Evolutionary conservation across 2,888 invertebrate species (phyloP), one percentile per base, ranked within the genome.

Genomic region (Margaritifera margaritifera): DNA sequence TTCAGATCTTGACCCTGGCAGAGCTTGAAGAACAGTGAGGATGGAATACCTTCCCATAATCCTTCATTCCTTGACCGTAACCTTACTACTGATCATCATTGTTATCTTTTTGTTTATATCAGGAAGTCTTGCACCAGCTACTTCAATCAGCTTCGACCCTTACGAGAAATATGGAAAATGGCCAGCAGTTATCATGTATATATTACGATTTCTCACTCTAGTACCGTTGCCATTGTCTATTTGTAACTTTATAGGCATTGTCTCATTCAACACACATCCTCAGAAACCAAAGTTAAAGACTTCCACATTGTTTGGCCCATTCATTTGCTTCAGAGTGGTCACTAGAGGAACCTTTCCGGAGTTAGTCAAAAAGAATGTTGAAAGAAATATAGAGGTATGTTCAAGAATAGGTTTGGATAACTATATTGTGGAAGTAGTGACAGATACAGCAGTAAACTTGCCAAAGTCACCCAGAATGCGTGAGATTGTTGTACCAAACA

Each of bases 221-320:
- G 57, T 80, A 22, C 79, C 83, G 11, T 62, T 85, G 24, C 83
- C 83, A 15, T 76, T 85, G 52, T 77, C 83, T 8, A 68, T 84
- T 50, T 79, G 78, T 55, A 86, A 86, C 69, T 83, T 83, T 57
- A 67, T 84, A 15, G 86, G 86, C 25, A 71, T 85, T 8, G 71
- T 84, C 18, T 75, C 72, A 54, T 84, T 78, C 66, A 84, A 82
- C 66, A 80, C 80, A 22, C 82, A 80, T 68, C 83, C 84, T 6
- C 65, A 67, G 24, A 78, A 78, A 57, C 86, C 86, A 6, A 80
- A 79, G 51, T 68, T 85, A 24, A 83, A 84, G 62, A 75, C 79
- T 8, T 82, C 85, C 0, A 81, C 83, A 4, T 66, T 84, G 19
- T 79, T 85, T 62, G 83, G 81, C 53, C 83, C 83, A n/a, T 83